These are phyloP conservation scores for Periparus ater DNA, from an alignment of 2,797 vertebrate genomes.

Conservation along the genomic window DNA sequence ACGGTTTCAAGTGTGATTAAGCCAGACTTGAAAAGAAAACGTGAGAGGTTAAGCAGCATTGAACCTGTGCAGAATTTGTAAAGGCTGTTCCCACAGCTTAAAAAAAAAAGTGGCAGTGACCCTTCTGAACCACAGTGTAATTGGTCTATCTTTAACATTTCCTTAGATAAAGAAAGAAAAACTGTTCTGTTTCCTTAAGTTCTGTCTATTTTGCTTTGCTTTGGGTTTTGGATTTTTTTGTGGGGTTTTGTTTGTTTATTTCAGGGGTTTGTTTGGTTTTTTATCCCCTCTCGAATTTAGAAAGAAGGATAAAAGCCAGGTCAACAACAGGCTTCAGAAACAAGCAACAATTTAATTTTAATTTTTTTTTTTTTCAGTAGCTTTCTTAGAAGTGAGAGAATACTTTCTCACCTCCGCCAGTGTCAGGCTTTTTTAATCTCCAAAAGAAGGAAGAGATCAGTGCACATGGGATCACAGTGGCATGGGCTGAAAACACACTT, in stretches of 20 bases:
- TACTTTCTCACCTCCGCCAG: neutral
- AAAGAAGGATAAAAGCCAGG: neutral
- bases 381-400: neutral
- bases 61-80: neutral
- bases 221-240: neutral
- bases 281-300: neutral
- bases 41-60: neutral
- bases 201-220: neutral
- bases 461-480: neutral
- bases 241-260: neutral
- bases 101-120: neutral
- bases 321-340: neutral
- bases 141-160: neutral
- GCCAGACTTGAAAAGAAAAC: neutral
- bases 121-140: neutral
- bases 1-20: neutral
- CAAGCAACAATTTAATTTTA: neutral
- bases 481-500: neutral
- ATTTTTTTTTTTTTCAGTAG: neutral
- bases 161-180: neutral
- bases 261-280: neutral
- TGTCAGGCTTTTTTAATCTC: neutral
- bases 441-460: neutral
- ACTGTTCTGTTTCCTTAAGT: neutral
- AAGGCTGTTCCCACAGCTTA: neutral